Base-by-base conservation (phyloP, 1,140 invertebrate species). In the Streblospio benedicti region DNA sequence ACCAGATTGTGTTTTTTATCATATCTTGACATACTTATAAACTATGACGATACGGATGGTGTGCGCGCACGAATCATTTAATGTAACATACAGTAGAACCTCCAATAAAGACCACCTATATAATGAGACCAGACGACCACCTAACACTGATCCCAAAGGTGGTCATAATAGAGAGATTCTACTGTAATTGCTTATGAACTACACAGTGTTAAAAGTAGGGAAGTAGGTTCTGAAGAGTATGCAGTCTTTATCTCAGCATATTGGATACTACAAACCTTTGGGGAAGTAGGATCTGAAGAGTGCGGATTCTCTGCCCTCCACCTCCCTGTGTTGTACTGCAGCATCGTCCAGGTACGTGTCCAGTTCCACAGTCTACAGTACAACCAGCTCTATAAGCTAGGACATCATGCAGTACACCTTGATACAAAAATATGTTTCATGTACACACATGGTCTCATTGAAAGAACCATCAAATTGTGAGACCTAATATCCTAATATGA, bases 311-410 rank as follows among this genome's bases (percentile, higher is more conserved):
- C 85, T 83, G 18, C 84, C 86, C 71, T 93, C 86, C 0, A 86
- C 85, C 74, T 95, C 91, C 0, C 91, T 76, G 68, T 91, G 88
- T 64, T 93, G 85, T 0, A 87, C 84, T 0, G 87, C 83, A 27
- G 81, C 81, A 41, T 85, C 85, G 49, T 84, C 85, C 12, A 94
- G 78, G 65, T 87, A 84, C 9, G 86, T 85, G 72, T 93, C 90
- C 31, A 95, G 79, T 78, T 93, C 89, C 4, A 90, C 87, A 1
- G 88, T 86, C 74, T 90, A n/a, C n/a, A n/a, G n/a, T 89, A 71
- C 84, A 86, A 44, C 85, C 89, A 47, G 85, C 90, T 67, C n/a
- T n/a, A n/a, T n/a, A n/a, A 61, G 50, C 59, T 25, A 32, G 57
- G 4, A 12, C 35, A 41, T 41, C n/a, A n/a, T n/a, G n/a, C n/a